Percentiles rank a stretch among this genome's conserved stretches.
phyloP scores from a whole-genome alignment of 2,888 invertebrate species.

The Netelia virgata region DNA sequence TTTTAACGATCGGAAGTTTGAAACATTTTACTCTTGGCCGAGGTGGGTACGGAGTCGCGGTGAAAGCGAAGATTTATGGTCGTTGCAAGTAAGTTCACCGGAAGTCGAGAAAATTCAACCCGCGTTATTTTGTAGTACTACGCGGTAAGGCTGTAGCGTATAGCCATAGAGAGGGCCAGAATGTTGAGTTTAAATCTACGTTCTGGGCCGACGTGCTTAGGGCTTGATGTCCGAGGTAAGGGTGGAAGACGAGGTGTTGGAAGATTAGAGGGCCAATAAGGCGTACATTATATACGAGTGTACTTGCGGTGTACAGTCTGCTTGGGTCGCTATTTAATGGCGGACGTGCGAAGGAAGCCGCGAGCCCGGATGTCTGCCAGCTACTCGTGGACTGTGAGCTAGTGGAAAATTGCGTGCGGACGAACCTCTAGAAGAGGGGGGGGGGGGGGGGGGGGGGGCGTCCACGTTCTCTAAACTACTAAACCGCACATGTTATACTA shows the following conservation, averaged over 20 bases:
- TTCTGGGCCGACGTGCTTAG: conserved; percentile 27
- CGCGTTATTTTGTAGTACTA: conserved; percentile 43
- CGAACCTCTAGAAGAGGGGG: conserved; percentile 5
- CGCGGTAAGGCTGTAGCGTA: conserved; percentile 13
- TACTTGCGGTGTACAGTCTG: conserved; percentile 5
- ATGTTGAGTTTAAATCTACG: conserved; percentile 26
- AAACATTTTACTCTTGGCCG: conserved; percentile 38
- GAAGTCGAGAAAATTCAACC: conserved; percentile 56
- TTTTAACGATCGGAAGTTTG: conserved; percentile 44
- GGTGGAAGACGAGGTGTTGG: conserved; percentile 58
- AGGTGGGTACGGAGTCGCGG: not conserved
- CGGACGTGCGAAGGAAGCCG: conserved; percentile 49
- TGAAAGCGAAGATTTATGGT: conserved; percentile 55
- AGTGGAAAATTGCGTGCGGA: conserved; percentile 77
- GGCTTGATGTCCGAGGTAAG: conserved; percentile 52
- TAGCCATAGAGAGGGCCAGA: conserved; percentile 6
- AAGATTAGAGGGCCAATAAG: conserved; percentile 60
- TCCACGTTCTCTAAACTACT: conserved; percentile 19
- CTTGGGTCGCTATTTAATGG: not conserved
- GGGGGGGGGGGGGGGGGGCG: not conserved
- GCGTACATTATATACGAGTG: conserved; percentile 10
- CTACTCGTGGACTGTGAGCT: conserved; percentile 66
- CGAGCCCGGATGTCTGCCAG: conserved; percentile 41
- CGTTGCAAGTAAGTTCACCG: conserved; percentile 43
- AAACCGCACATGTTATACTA: conserved; percentile 18